Conservation (phyloP, 1,140 invertebrate genomes). For the Wiebesia pumilae region DNA sequence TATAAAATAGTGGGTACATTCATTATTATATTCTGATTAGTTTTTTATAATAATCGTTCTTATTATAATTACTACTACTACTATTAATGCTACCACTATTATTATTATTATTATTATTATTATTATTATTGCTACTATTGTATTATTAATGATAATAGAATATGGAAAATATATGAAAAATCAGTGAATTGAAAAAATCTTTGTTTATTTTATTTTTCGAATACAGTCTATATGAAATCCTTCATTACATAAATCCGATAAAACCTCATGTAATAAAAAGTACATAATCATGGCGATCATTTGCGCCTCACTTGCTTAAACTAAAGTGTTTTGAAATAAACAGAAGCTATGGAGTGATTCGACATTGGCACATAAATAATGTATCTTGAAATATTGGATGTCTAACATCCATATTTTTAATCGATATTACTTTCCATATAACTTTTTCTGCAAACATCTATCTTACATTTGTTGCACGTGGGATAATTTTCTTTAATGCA, state of each 20-base stretch:
- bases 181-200: slow-evolving; percentile 11
- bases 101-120: slow-evolving; percentile 18
- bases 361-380: slow-evolving; percentile 24
- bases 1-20: no score
- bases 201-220: background rate
- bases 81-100: slow-evolving; percentile 5
- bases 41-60: background rate
- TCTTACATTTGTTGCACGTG: no score
- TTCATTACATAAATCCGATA: background rate
- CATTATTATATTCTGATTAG: no score
- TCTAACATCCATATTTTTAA: slow-evolving; percentile 15
- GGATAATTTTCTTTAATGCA: no score
- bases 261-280: background rate
- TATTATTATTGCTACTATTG: background rate
- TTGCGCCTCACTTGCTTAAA: slow-evolving; percentile 12
- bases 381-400: background rate
- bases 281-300: slow-evolving; percentile 1
- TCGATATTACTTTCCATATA: background rate
- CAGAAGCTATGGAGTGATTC: background rate
- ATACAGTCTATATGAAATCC: background rate
- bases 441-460: no score
- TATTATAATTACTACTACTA: no score
- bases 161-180: slow-evolving; percentile 11
- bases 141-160: slow-evolving; percentile 1
- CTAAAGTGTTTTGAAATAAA: slow-evolving; percentile 10